phyloP scores from a whole-genome alignment of 2,113 vertebrate genomes.

The Aplodontia rufa region DNA sequence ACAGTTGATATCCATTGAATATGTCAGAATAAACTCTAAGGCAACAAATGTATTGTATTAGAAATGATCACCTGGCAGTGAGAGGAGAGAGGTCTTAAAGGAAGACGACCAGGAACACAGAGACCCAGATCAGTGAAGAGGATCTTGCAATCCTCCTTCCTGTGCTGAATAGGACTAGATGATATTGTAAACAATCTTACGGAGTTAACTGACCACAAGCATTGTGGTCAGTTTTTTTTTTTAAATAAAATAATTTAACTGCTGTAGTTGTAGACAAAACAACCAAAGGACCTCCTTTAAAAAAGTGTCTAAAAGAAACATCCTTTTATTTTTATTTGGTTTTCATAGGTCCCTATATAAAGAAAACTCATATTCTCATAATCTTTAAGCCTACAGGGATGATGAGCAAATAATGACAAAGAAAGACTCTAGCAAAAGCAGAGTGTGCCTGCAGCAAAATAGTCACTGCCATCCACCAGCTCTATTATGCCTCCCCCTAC shows the following conservation, averaged over 20 bases:
- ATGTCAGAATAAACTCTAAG: background rate
- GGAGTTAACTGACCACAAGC: constrained; percentile 25
- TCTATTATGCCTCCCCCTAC: background rate
- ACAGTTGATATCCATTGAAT: background rate
- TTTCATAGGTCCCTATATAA: constrained; percentile 9
- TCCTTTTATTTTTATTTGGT: constrained; percentile 47
- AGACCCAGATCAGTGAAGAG: background rate
- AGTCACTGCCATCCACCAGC: background rate
- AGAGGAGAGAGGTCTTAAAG: background rate
- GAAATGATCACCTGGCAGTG: background rate
- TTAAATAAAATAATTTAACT: background rate
- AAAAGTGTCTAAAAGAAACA: constrained; percentile 30
- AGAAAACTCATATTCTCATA: constrained; percentile 30
- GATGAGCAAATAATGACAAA: constrained; percentile 45
- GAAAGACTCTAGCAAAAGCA: constrained; percentile 2
- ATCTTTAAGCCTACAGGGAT: background rate
- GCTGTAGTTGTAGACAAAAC: constrained; percentile 15
- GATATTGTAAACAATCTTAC: background rate
- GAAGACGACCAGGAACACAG: background rate
- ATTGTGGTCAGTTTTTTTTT: background rate
- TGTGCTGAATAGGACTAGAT: background rate
- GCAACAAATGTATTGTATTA: background rate
- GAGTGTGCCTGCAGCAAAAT: background rate
- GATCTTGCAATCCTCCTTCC: background rate
- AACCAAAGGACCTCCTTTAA: background rate